Percentiles rank a stretch among this genome's conserved stretches.
Evolutionary conservation across 2,888 invertebrate species (phyloP).

Genomic region (Dendrolimus houi): DNA sequence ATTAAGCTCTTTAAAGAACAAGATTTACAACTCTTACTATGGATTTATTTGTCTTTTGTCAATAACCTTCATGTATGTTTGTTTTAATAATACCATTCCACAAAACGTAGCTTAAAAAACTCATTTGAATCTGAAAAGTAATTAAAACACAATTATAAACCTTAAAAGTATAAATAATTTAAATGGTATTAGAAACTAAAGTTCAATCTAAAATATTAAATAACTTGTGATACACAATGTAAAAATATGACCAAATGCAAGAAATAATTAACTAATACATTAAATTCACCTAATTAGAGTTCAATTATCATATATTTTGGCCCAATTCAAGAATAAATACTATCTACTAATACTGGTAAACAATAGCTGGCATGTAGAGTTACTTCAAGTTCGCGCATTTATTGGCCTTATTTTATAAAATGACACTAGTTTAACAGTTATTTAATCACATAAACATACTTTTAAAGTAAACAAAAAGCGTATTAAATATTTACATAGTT

Average conservation of each 20-base stretch:
- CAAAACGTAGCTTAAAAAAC: conserved; percentile 31
- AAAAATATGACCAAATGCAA: conserved; percentile 11
- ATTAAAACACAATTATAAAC: conserved; percentile 25
- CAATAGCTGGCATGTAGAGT: conserved; percentile 46
- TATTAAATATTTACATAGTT: conserved; percentile 40
- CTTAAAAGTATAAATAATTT: conserved; percentile 22
- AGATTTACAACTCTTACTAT: neutral
- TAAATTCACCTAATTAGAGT: conserved; percentile 15
- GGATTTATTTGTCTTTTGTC: conserved; percentile 3
- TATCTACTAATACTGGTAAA: conserved; percentile 47
- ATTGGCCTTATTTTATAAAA: conserved; percentile 35
- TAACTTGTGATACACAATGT: conserved; percentile 14
- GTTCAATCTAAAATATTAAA: conserved; percentile 8
- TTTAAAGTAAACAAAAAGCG: conserved; percentile 20
- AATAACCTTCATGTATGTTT: conserved; percentile 30
- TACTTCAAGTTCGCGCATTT: conserved; percentile 58
- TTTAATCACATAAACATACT: conserved; percentile 20
- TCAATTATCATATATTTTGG: conserved; percentile 23
- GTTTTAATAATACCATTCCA: conserved; percentile 32
- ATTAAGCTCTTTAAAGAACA: neutral
- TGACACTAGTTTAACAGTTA: conserved; percentile 15
- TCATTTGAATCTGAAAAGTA: conserved; percentile 54
- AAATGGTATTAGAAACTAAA: conserved; percentile 21
- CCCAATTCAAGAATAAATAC: conserved; percentile 40
- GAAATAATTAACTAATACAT: conserved; percentile 14